Evolutionary conservation across 2,113 vertebrate genomes (phyloP).

Genomic region (Hystrix cristata): DNA sequence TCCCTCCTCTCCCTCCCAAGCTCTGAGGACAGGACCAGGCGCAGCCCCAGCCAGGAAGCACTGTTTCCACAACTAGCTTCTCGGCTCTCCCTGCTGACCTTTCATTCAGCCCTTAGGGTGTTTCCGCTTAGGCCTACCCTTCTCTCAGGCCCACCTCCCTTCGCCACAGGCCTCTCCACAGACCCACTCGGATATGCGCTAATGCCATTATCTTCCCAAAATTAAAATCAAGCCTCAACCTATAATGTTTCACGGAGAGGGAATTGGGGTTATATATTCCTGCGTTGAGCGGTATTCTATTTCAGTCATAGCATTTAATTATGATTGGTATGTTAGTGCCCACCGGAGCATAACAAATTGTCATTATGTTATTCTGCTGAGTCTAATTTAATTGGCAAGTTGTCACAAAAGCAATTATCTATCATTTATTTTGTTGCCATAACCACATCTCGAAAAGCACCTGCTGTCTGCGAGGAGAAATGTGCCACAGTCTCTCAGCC

Average conservation of each 20-base stretch:
- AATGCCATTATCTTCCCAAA: slow-evolving; percentile 92
- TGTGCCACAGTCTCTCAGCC: slow-evolving; percentile 85
- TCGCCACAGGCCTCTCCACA: slow-evolving; percentile 80
- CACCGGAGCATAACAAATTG: slow-evolving; percentile 98
- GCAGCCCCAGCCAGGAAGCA: background rate
- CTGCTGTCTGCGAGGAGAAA: slow-evolving; percentile 92
- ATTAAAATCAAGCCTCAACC: slow-evolving; percentile 93
- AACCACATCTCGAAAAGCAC: slow-evolving; percentile 96
- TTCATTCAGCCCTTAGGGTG: background rate
- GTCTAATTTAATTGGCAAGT: slow-evolving; percentile 99
- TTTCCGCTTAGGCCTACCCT: slow-evolving; percentile 27
- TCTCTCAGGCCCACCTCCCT: slow-evolving; percentile 65
- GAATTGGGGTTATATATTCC: slow-evolving; percentile 95
- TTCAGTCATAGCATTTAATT: slow-evolving; percentile 96
- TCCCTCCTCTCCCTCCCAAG: background rate
- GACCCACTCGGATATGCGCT: slow-evolving; percentile 88
- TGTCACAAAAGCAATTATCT: slow-evolving; percentile 99
- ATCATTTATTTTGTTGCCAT: slow-evolving; percentile 98
- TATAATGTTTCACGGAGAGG: slow-evolving; percentile 92
- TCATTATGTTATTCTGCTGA: slow-evolving; percentile 98
- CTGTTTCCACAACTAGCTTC: background rate
- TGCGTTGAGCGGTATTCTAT: slow-evolving; percentile 91
- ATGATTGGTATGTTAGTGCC: slow-evolving; percentile 98
- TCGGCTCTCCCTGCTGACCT: background rate
- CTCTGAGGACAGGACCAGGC: background rate